A percentile compares a stretch with the other conserved stretches of the same genome.
Conservation (phyloP, 2,797 vertebrate species). For the Corythornis leucogaster region DNA sequence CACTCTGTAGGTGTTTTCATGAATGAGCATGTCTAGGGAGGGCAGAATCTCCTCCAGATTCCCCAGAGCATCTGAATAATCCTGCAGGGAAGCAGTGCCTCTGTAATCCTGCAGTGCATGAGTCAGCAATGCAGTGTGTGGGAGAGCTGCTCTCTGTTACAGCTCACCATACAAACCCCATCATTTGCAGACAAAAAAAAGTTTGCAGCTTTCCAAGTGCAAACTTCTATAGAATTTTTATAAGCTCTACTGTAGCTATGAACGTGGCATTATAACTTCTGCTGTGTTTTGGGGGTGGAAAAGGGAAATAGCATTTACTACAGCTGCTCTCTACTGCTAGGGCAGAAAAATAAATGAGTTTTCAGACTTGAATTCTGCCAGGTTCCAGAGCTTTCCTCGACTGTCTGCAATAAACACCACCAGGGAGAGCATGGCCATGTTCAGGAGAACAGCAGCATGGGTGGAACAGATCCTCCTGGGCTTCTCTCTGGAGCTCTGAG, state of each 20-base stretch:
- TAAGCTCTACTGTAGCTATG: not conserved
- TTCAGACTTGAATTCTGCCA: not conserved
- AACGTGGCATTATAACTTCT: not conserved
- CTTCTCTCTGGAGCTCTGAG: not conserved
- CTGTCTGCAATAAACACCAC: not conserved
- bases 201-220: not conserved
- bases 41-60: not conserved
- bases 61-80: not conserved
- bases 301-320: not conserved
- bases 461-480: not conserved
- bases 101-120: not conserved
- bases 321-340: not conserved
- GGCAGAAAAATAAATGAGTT: not conserved
- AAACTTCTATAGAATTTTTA: not conserved
- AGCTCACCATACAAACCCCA: not conserved
- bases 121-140: not conserved
- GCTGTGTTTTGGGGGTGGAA: not conserved
- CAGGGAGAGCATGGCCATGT: not conserved
- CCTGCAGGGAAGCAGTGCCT: not conserved
- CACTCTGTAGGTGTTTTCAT: slow-evolving; percentile 45
- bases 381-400: not conserved
- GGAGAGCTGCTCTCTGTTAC: not conserved
- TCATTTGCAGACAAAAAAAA: not conserved
- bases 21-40: slow-evolving; percentile 48
- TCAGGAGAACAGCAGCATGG: not conserved